phyloP scores from a whole-genome alignment of 2,797 vertebrate genomes.

The Hephaestus fuliginosus region DNA sequence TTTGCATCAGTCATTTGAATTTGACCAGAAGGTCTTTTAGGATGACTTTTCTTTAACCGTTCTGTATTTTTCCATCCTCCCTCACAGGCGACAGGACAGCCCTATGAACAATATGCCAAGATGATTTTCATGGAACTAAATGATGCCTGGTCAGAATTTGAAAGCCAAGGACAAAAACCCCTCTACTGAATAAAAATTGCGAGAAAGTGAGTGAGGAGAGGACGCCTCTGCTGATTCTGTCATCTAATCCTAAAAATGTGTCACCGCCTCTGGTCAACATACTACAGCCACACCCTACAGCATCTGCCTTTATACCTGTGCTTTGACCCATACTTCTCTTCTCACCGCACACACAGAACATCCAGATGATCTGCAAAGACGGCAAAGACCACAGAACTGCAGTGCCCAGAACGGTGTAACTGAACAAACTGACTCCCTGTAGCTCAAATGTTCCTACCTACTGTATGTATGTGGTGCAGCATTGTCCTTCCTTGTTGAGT shows the following conservation, averaged over 20 bases:
- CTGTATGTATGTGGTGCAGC: conserved; percentile 67
- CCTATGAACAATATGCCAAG: conserved; percentile 99
- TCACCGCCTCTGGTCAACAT: conserved; percentile 74
- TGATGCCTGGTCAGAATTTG: conserved; percentile 99
- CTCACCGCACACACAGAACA: conserved; percentile 37
- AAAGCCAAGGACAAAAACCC: conserved; percentile 99
- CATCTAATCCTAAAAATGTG: conserved; percentile 43
- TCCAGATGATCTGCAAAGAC: conserved; percentile 27
- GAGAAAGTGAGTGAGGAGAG: conserved; percentile 48
- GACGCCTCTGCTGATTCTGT: conserved; percentile 41
- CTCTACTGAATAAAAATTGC: conserved; percentile 88
- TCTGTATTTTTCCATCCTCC: conserved; percentile 38
- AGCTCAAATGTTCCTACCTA: conserved; percentile 42
- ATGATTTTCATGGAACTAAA: conserved; percentile 99
- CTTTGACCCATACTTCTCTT: conserved; percentile 49
- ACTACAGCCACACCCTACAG: conserved; percentile 67
- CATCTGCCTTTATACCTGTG: conserved; percentile 74
- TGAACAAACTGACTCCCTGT: conserved; percentile 60
- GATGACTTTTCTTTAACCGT: neutral
- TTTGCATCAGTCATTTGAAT: neutral
- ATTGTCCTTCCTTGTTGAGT: conserved; percentile 42
- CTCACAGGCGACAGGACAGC: conserved; percentile 96
- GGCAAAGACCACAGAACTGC: conserved; percentile 60
- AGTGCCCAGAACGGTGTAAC: conserved; percentile 65
- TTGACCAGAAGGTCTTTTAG: neutral